phyloP scores from a whole-genome alignment of 2,888 invertebrate species.

The Unio delphinus region DNA sequence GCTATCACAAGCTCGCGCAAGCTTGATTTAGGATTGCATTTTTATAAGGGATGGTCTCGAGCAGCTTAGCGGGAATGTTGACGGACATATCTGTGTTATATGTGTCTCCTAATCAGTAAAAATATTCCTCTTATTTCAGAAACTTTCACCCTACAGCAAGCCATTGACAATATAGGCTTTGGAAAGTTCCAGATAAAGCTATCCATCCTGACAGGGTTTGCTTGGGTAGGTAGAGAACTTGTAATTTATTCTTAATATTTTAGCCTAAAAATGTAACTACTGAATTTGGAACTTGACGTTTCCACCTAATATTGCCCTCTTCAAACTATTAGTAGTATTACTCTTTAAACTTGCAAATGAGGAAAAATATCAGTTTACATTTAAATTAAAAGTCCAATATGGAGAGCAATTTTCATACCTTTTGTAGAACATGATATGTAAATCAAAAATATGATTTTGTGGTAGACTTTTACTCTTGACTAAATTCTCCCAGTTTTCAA shows the following conservation, averaged over 20 bases:
- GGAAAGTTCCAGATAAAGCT: conserved; percentile 74
- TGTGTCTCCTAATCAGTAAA: background rate
- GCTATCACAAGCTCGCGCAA: too few relatives aligned
- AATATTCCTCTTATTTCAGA: conserved; percentile 49
- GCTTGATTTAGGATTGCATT: too few relatives aligned
- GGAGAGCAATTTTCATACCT: too few relatives aligned
- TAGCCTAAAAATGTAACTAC: background rate
- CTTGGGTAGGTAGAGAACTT: conserved; percentile 71
- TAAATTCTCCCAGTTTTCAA: too few relatives aligned
- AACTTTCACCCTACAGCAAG: conserved; percentile 72
- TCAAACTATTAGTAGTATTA: background rate
- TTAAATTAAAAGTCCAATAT: too few relatives aligned
- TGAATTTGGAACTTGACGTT: background rate
- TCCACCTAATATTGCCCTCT: background rate
- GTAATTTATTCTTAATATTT: too few relatives aligned
- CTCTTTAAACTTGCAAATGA: background rate
- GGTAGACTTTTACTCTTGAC: too few relatives aligned
- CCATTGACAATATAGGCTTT: conserved; percentile 74
- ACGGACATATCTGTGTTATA: background rate
- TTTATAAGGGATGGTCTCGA: too few relatives aligned
- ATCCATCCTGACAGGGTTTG: conserved; percentile 73
- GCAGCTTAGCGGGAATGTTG: too few relatives aligned
- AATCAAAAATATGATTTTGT: too few relatives aligned
- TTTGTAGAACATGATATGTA: too few relatives aligned
- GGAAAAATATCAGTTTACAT: too few relatives aligned